Conservation (phyloP, 2,797 vertebrate genomes). For the Lophura swinhoii region DNA sequence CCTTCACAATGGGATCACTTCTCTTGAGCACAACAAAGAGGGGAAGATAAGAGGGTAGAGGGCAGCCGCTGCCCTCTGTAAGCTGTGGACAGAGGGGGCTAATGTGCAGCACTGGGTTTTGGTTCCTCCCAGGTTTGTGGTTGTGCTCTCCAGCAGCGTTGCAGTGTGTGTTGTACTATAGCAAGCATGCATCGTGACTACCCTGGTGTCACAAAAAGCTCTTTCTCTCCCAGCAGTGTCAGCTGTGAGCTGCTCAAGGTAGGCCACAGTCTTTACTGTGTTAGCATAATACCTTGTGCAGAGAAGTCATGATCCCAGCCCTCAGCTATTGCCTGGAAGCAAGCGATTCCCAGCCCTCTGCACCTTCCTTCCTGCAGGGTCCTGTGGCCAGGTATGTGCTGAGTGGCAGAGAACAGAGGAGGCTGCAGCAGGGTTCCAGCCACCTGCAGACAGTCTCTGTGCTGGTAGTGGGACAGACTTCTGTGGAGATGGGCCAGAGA, state of each 20-base stretch:
- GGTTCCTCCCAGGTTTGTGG: not conserved
- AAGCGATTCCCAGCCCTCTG: not conserved
- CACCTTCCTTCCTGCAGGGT: not conserved
- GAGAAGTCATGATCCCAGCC: not conserved
- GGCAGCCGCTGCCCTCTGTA: not conserved
- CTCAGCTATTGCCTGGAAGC: accelerated
- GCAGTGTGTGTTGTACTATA: accelerated
- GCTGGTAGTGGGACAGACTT: not conserved
- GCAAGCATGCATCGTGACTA: accelerated
- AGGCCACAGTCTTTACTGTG: not conserved
- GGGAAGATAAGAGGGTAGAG: not conserved
- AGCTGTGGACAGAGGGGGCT: not conserved
- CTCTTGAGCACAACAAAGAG: not conserved
- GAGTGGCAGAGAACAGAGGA: not conserved
- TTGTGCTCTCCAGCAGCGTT: not conserved
- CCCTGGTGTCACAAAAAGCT: not conserved
- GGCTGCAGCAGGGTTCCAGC: not conserved
- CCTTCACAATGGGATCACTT: not conserved
- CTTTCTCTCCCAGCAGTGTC: not conserved
- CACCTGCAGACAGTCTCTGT: not conserved
- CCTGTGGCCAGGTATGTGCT: not conserved
- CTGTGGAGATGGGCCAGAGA: not conserved
- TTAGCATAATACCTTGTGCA: accelerated
- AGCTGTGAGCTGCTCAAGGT: not conserved
- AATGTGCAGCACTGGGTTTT: not conserved